Base-by-base conservation (phyloP, 2,888 invertebrate species). In the Ctena decussata region DNA sequence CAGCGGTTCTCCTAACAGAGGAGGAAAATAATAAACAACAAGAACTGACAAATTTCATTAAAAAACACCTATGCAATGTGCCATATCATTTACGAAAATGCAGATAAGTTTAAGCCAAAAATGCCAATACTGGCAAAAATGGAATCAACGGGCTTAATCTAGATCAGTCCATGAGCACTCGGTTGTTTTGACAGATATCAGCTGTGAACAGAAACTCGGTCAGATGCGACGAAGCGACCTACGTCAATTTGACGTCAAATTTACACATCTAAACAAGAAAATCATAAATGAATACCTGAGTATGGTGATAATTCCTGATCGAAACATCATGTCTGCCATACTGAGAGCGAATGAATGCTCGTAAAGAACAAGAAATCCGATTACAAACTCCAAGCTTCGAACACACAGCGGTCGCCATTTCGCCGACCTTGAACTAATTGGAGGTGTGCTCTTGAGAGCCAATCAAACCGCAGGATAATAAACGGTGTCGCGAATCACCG, bases 371-470 rank as follows among this genome's bases (percentile, higher is more conserved):
- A 65, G 65, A 65, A 65, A 65, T 30, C 65, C 65, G 32, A 5
- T 35, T 6, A 65, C 35, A 65, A 65, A 35, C 35, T 32, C 65
- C 35, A 21, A 65, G 32, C 35, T 65, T 65, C 32, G 65, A 65
- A 65, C 65, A 65, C 32, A 65, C 65, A 12, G 65, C 65, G 65
- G 65, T 65, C 65, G 65, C 65, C 65, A 65, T 65, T 65, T 35
- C 35, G 65, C 35, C 65, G 30, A 65, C 65, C 65, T 65, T 65
- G 65, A 35, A 65, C 65, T 65, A 35, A 35, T 32, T 65, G 57
- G 57, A 57, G 57, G 57, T 65, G 65, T 65, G 65, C 21, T 11
- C 35, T 30, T 65, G 3, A 21, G 65, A 65, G 32, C 65, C 65
- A 65, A 65, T 65, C 65, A 65, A 53, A 77, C n/a, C n/a, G n/a